A percentile compares a stretch with the other conserved stretches of the same genome.
These are phyloP conservation scores for Acanthopagrus latus DNA, from an alignment of 2,797 vertebrate species.

Conservation along the genomic window DNA sequence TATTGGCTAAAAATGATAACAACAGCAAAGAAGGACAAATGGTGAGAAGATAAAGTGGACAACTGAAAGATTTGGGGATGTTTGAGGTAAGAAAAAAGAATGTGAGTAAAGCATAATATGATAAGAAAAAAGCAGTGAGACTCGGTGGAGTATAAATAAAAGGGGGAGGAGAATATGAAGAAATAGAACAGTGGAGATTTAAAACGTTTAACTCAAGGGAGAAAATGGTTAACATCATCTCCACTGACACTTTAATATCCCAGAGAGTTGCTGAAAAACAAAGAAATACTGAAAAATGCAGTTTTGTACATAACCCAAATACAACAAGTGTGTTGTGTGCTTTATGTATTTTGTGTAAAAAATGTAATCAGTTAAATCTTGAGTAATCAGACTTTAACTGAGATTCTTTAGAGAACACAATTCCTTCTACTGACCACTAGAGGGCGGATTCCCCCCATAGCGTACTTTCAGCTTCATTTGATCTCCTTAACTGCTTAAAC, in stretches of 20 bases:
- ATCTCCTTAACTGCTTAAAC: not conserved
- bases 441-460: conserved; percentile 18
- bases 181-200: not conserved
- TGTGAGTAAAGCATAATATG: not conserved
- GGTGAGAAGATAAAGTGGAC: not conserved
- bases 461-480: not conserved
- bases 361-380: not conserved
- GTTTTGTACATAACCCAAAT: not conserved
- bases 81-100: not conserved
- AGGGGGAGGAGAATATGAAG: not conserved
- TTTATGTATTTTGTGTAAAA: not conserved
- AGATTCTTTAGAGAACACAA: not conserved
- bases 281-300: not conserved
- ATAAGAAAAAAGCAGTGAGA: not conserved
- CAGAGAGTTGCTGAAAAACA: not conserved
- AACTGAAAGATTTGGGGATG: not conserved
- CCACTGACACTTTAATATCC: not conserved
- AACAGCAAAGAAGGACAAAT: not conserved
- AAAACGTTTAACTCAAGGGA: not conserved
- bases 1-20: not conserved
- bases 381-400: not conserved
- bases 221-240: not conserved
- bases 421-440: conserved; percentile 38
- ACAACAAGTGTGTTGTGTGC: not conserved
- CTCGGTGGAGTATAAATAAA: not conserved